Evolutionary conservation across 2,113 vertebrate genomes (phyloP), one percentile per base, ranked within the genome.

Genomic region (Hassar affinis): DNA sequence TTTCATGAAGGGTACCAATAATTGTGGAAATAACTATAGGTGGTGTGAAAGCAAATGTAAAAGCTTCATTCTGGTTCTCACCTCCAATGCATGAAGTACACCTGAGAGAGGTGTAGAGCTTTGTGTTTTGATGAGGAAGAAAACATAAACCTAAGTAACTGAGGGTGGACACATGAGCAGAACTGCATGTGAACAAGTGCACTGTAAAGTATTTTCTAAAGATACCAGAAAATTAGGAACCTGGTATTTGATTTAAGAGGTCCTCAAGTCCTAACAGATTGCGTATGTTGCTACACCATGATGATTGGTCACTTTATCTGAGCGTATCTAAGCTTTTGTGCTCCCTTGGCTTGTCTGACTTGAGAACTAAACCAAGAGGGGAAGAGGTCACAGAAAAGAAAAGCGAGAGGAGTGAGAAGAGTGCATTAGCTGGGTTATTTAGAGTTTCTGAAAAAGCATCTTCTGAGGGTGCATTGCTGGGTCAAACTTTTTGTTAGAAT

Each of bases 241-340:
- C 25, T 17, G 52, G 54, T 54, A 35, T 76, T 54, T 76, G 54
- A 10, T 49, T 76, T 56, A 22, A 76, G 51, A 76, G 33, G 51
- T 35, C 47, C 47, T 52, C n/a, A 75, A 38, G 6, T 30, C 74
- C 30, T 12, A 27, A 47, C 11, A n/a, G 2, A 47, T 6, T 71
- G 22, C n/a, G 57, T 62, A 25, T 79, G 68, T 71, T 78, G 79
- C 77, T 61, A 75, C 52, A 78, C 75, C 76, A 72, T 79, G 54
- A 64, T 14, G 57, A 84, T 81, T 84, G 79, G 79, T 87, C 80
- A 84, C 69, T 88, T 86, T 66, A 76, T 78, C 80, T 83, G 77
- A 85, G 45, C 33, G n/a, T n/a, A 71, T 35, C n/a, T 78, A 68
- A 78, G 78, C 78, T 86, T 87, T 88, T 88, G 84, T 87, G 78